These are phyloP conservation scores for Drosophila repletoides DNA, from an alignment of 1,140 invertebrate genomes.

Conservation along the genomic window DNA sequence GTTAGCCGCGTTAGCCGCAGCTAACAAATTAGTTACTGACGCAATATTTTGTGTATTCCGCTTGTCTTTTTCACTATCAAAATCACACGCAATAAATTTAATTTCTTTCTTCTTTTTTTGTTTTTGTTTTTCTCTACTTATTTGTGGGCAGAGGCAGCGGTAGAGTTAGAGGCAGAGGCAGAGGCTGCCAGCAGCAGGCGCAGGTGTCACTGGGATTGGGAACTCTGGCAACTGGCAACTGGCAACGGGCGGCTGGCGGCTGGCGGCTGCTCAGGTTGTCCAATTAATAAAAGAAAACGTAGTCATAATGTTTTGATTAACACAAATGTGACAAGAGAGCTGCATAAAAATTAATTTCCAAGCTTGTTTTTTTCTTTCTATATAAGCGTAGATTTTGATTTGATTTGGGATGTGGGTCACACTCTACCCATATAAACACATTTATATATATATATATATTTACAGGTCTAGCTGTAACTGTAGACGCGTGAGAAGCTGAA, in stretches of 20 bases:
- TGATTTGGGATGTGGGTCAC: constrained; percentile 62
- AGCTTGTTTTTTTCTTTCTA: constrained; percentile 46
- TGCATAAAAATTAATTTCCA: constrained; percentile 75
- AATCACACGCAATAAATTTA: constrained; percentile 80
- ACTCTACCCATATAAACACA: too few relatives aligned
- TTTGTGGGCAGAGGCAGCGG: not conserved
- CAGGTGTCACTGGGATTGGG: constrained; percentile 21
- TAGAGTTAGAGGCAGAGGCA: too few relatives aligned
- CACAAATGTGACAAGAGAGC: constrained; percentile 78
- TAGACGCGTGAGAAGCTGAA: constrained; percentile 62
- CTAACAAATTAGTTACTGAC: constrained; percentile 79
- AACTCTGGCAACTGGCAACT: not conserved
- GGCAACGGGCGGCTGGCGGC: not conserved
- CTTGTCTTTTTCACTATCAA: constrained; percentile 68
- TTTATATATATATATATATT: too few relatives aligned
- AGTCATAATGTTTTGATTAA: constrained; percentile 80
- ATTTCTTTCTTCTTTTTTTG: constrained; percentile 39
- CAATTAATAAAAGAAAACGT: constrained; percentile 77
- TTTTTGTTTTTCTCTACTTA: not conserved
- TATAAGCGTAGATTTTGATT: constrained; percentile 22
- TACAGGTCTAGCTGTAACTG: constrained; percentile 60
- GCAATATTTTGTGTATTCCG: constrained; percentile 67
- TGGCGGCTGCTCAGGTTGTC: constrained; percentile 40
- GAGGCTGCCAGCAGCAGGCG: too few relatives aligned
- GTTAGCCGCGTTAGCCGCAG: not conserved